Conservation (phyloP, 2,797 vertebrate genomes). For the Masticophis lateralis region DNA sequence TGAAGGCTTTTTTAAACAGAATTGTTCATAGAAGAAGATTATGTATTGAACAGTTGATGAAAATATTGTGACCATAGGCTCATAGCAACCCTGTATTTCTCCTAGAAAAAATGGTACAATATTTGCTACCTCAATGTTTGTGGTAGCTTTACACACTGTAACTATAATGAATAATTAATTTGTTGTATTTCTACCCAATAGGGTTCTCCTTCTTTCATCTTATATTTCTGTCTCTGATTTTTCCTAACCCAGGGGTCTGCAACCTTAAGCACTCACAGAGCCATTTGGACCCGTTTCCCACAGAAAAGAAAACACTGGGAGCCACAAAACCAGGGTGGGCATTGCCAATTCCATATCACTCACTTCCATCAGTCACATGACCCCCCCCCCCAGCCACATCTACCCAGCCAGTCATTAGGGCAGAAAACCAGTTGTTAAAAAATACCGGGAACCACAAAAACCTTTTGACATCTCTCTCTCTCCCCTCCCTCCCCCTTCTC, state of each 20-base stretch:
- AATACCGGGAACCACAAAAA: too few relatives aligned
- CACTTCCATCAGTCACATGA: too few relatives aligned
- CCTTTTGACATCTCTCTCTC: too few relatives aligned
- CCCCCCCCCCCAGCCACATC: too few relatives aligned
- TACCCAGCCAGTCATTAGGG: too few relatives aligned
- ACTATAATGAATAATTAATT: background rate
- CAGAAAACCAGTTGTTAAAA: too few relatives aligned
- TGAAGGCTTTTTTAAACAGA: background rate
- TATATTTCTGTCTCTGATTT: background rate
- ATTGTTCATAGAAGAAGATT: background rate
- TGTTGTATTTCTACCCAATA: background rate
- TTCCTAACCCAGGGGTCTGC: background rate
- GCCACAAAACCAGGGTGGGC: too few relatives aligned
- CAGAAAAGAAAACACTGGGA: too few relatives aligned
- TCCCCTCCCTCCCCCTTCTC: too few relatives aligned
- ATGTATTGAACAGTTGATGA: background rate
- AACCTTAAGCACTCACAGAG: too few relatives aligned
- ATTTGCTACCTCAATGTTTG: background rate
- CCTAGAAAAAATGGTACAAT: background rate
- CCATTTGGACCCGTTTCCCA: too few relatives aligned
- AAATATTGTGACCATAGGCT: background rate
- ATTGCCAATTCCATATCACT: too few relatives aligned
- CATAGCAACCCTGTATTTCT: background rate
- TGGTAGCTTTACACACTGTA: background rate
- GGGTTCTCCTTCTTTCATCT: background rate